Percentiles rank a stretch among this genome's conserved stretches.
Conservation (phyloP, 2,113 vertebrate genomes). For the Azemiops feae region DNA sequence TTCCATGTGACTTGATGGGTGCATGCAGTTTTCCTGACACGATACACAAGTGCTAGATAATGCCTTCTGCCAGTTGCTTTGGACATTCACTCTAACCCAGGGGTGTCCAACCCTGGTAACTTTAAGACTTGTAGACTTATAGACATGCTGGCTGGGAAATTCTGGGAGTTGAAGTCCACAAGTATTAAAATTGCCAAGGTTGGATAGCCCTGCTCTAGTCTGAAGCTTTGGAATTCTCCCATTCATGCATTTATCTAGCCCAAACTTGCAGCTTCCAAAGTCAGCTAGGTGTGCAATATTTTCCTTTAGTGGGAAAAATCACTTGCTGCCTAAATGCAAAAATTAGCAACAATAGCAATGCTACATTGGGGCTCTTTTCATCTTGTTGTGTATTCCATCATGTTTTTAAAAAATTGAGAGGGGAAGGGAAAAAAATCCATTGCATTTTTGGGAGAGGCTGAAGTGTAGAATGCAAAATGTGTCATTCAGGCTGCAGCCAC, state of each 20-base stretch:
- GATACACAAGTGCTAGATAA: not conserved
- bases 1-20: not conserved
- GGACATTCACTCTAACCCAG: not conserved
- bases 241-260: not conserved
- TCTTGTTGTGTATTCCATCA: not conserved
- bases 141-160: not conserved
- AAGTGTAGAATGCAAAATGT: conserved; percentile 34
- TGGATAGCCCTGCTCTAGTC: not conserved
- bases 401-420: not conserved
- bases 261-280: not conserved
- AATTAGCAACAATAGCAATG: conserved; percentile 45
- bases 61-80: not conserved
- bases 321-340: conserved; percentile 50
- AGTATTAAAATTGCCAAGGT: not conserved
- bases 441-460: not conserved
- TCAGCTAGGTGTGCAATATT: conserved; percentile 53
- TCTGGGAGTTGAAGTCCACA: not conserved
- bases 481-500: conserved; percentile 77
- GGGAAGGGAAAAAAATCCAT: not conserved
- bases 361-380: conserved; percentile 27
- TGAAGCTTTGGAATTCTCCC: not conserved
- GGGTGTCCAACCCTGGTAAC: not conserved
- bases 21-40: not conserved
- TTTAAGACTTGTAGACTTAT: not conserved
- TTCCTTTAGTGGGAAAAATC: conserved; percentile 60